Evolutionary conservation across 2,113 vertebrate genomes (phyloP).

Genomic region (Ailurus styani): DNA sequence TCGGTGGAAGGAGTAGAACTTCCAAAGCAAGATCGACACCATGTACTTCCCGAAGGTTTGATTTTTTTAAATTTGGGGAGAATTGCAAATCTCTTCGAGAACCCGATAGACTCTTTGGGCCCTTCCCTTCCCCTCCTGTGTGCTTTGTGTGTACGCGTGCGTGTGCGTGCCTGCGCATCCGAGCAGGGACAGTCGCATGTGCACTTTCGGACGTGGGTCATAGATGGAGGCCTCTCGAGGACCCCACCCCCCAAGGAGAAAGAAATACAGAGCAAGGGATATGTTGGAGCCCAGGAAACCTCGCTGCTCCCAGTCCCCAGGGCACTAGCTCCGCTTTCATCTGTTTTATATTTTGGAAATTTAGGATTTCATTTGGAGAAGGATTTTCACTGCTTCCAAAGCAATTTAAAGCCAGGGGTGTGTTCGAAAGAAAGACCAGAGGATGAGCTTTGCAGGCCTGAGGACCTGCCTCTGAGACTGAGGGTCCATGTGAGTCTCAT

Average conservation of each 20-base stretch:
- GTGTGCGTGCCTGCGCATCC: fast-evolving
- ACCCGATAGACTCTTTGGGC: no score
- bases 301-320: fast-evolving
- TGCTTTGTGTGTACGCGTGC: fast-evolving
- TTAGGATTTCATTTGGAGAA: background rate
- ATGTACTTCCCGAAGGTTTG: fast-evolving
- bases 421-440: background rate
- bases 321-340: fast-evolving
- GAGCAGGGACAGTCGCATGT: fast-evolving
- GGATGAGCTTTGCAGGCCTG: no score
- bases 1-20: no score
- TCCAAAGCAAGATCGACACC: fast-evolving
- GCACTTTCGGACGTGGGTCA: fast-evolving
- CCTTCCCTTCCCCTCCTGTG: background rate
- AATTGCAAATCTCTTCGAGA: background rate
- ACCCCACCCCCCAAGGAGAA: background rate
- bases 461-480: background rate
- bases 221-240: background rate
- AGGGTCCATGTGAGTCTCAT: fast-evolving
- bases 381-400: background rate
- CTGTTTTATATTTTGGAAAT: background rate
- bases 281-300: fast-evolving
- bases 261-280: background rate
- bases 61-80: background rate
- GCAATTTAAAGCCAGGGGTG: background rate